Conservation (phyloP, 2,113 vertebrate species). For the Coptodon rendalli region DNA sequence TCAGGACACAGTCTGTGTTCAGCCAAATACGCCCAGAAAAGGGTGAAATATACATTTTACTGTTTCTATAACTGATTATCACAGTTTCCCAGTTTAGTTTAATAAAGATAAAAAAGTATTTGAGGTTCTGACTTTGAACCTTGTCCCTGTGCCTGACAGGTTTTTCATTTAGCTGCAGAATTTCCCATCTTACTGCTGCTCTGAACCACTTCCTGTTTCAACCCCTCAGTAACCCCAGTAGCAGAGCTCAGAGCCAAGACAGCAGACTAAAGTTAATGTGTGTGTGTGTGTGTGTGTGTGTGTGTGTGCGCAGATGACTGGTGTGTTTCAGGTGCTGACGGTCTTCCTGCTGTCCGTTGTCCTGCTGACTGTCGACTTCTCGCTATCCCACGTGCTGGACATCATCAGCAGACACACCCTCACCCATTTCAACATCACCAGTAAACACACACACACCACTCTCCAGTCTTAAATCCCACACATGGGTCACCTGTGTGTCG, state of each 20-base stretch:
- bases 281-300: too few species aligned
- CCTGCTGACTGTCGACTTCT: slow-evolving; percentile 69
- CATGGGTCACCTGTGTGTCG: neutral
- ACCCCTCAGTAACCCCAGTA: neutral
- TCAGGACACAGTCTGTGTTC: neutral
- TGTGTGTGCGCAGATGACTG: slow-evolving; percentile 18
- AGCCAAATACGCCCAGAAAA: neutral
- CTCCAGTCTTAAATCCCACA: neutral
- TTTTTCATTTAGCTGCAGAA: neutral
- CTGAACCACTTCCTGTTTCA: neutral
- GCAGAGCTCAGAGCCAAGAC: neutral
- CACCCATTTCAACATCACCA: slow-evolving; percentile 75
- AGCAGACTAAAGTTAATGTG: neutral
- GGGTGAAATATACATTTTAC: neutral
- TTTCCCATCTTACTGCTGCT: neutral
- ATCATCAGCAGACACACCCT: slow-evolving; percentile 76
- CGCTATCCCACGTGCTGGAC: slow-evolving; percentile 73
- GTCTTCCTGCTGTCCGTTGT: slow-evolving; percentile 66
- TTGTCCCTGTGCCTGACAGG: neutral
- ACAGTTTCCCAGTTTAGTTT: neutral
- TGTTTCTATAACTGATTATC: neutral
- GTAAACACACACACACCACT: slow-evolving; percentile 41
- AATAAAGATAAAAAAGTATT: neutral
- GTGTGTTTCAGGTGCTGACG: slow-evolving; percentile 66
- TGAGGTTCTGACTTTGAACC: neutral